Evolutionary conservation across 2,113 vertebrate species (phyloP).

Genomic region (Trichomycterus rosablanca): DNA sequence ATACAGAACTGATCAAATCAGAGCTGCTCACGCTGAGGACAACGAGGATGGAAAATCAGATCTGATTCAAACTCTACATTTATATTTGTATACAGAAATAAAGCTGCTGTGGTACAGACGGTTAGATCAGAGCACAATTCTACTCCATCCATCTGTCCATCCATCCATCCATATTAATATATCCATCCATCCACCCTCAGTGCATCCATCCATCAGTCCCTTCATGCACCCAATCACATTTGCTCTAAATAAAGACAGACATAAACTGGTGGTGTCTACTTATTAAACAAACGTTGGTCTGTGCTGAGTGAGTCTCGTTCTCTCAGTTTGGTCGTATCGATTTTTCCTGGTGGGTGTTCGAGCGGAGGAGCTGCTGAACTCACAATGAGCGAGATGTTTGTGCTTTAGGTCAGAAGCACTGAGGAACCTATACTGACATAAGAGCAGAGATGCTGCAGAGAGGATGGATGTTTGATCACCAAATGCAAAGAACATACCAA

Average conservation of each 20-base stretch:
- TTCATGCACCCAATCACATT: too few species aligned
- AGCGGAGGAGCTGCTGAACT: slow-evolving; percentile 6
- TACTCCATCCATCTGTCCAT: too few species aligned
- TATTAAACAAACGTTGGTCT: background rate
- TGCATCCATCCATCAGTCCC: too few species aligned
- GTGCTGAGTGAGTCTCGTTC: slow-evolving; percentile 26
- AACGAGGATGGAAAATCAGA: too few species aligned
- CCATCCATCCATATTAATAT: too few species aligned
- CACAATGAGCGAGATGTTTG: slow-evolving; percentile 10
- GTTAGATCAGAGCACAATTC: too few species aligned
- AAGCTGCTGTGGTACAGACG: too few species aligned
- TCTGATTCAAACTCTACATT: too few species aligned
- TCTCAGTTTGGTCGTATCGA: slow-evolving; percentile 48
- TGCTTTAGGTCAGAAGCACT: background rate
- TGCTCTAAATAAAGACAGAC: background rate
- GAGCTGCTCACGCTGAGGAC: too few species aligned
- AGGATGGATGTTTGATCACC: background rate
- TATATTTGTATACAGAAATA: too few species aligned
- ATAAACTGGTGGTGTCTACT: background rate
- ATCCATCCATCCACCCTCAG: too few species aligned
- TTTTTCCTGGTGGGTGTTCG: slow-evolving; percentile 48
- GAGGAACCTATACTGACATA: background rate
- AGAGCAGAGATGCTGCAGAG: background rate
- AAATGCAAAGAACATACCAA: background rate
- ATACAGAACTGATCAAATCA: background rate